phyloP scores from a whole-genome alignment of 2,797 vertebrate genomes.

The Gadopsis bispinosus region DNA sequence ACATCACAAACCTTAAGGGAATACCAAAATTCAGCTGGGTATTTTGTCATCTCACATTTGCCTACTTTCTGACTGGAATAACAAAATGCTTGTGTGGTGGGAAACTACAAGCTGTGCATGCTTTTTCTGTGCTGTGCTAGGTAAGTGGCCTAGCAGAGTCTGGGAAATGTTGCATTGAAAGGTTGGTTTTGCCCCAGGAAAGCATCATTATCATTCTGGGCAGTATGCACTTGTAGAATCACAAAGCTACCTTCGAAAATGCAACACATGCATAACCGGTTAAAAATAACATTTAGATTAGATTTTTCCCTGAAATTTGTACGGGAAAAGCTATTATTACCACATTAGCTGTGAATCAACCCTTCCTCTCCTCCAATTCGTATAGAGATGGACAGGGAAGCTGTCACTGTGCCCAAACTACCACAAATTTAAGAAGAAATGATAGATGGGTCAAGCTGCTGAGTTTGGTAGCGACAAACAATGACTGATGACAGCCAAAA shows the following conservation, averaged over 20 bases:
- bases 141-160: background rate
- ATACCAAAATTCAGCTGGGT: background rate
- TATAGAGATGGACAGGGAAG: no score
- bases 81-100: background rate
- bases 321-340: background rate
- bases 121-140: background rate
- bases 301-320: background rate
- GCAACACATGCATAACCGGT: background rate
- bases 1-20: background rate
- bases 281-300: slow-evolving; percentile 5
- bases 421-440: no score
- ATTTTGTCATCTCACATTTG: background rate
- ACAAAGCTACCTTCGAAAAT: background rate
- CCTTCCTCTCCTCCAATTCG: background rate
- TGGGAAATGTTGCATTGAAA: slow-evolving; percentile 14
- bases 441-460: no score
- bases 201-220: background rate
- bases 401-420: no score
- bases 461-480: no score
- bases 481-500: no score
- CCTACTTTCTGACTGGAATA: background rate
- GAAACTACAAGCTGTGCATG: background rate
- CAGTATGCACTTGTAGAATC: background rate
- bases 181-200: background rate
- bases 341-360: background rate